phyloP scores from a whole-genome alignment of 37 sponge, comb jelly and placozoan species.

The Eunapius fragilis region DNA sequence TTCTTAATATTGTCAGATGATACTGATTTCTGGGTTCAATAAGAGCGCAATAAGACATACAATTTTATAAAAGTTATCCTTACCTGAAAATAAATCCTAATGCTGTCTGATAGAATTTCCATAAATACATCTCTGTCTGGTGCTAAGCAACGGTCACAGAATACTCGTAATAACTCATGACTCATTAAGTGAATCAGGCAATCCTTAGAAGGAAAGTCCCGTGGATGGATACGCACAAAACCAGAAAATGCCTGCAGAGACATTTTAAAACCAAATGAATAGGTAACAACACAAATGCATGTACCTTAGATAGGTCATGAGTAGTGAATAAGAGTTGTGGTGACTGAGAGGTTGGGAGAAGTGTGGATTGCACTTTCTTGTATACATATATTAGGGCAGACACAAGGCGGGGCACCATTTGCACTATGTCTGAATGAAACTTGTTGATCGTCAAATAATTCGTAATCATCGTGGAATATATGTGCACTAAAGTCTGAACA shows the following conservation, averaged over 20 bases:
- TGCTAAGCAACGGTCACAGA: constrained; percentile 46
- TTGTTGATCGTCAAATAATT: constrained; percentile 12
- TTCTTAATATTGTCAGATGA: constrained; percentile 9
- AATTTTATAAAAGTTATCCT: neutral
- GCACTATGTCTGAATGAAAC: constrained; percentile 17
- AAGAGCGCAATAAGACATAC: too few species aligned
- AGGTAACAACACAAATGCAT: too few species aligned
- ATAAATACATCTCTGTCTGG: constrained; percentile 51
- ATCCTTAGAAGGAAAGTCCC: constrained; percentile 24
- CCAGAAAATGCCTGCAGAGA: constrained; percentile 50
- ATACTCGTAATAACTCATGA: constrained; percentile 65
- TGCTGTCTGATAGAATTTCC: constrained; percentile 40
- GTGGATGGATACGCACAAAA: constrained; percentile 20
- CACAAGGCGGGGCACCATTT: constrained; percentile 18
- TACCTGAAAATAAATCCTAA: constrained; percentile 67
- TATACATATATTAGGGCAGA: constrained; percentile 33
- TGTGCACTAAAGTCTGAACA: neutral
- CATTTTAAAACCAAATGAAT: neutral
- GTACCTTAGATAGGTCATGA: constrained; percentile 62
- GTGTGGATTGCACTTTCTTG: constrained; percentile 8
- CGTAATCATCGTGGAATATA: constrained; percentile 24
- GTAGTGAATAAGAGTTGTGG: constrained; percentile 75
- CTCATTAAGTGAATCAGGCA: constrained; percentile 39
- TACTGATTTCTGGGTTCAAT: neutral
- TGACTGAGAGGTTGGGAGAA: constrained; percentile 45